Evolutionary conservation across 2,888 invertebrate species (phyloP), one percentile per base, ranked within the genome.

Genomic region (Lamellibrachia columna): DNA sequence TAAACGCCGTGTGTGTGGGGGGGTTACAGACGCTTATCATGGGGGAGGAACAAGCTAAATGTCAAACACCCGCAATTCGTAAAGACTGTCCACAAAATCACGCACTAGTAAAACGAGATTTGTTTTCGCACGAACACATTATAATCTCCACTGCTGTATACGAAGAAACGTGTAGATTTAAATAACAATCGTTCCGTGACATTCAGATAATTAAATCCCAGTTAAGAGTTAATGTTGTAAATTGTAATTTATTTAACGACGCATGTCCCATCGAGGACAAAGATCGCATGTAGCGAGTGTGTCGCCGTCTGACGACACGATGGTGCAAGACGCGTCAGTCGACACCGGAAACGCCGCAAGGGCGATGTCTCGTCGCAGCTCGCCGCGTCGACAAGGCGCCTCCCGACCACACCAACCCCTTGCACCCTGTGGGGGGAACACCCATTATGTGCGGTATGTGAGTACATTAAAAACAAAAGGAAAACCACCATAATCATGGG

Each of bases 291-390:
- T 6, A 1, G 22, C 75, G 75, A 75, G 15, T n/a, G 75, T 75
- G 75, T 75, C 75, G 75, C 75, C 75, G 75, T n/a, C 75, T 75
- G 75, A 75, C 22, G 75, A 75, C 75, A 75, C 6, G 6, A 22
- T 22, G 22, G 11, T 75, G 75, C 75, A n/a, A 75, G 75, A 75
- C 75, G n/a, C 22, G 75, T 75, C 75, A 75, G 22, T 75, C 75
- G 75, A 75, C 75, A 75, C 75, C 75, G 75, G 75, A 75, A 75
- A n/a, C 4, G 75, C 75, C 75, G 75, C 75, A n/a, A 75, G 75
- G 75, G 15, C 6, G 75, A 75, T 75, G 75, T 75, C n/a, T 75
- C 75, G 22, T 3, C 75, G 15, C 75, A 40, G 75, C 75, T 6
- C n/a, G 75, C n/a, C 75, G 75, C n/a, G 22, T 22, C 75, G 75